A percentile compares a stretch with the other conserved stretches of the same genome.
Evolutionary conservation across 2,113 vertebrate species (phyloP).

Genomic region (Syrmaticus mikado): DNA sequence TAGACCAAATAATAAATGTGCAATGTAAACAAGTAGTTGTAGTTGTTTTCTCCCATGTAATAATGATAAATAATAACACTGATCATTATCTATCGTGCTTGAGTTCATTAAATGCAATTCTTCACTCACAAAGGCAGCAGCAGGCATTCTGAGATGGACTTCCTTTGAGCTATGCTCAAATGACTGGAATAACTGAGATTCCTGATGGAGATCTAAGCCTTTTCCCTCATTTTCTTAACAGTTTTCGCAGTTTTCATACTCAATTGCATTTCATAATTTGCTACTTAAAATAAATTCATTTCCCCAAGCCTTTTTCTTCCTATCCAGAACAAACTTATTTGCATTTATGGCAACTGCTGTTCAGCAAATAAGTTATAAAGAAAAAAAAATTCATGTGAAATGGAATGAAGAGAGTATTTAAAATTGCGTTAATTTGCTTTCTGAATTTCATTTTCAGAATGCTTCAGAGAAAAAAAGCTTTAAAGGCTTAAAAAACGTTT

Average conservation of each 20-base stretch:
- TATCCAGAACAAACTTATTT: conserved; percentile 40
- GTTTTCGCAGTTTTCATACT: conserved; percentile 12
- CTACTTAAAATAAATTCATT: conserved; percentile 44
- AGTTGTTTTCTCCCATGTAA: conserved; percentile 38
- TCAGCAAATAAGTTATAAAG: conserved; percentile 1
- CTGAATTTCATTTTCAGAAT: conserved; percentile 46
- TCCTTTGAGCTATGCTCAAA: conserved; percentile 44
- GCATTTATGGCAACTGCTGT: conserved; percentile 39
- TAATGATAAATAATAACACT: not conserved
- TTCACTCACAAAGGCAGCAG: conserved; percentile 60
- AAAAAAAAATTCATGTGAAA: not conserved
- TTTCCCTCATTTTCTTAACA: conserved; percentile 47
- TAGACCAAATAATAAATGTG: conserved; percentile 32
- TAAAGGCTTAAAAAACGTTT: conserved; percentile 33
- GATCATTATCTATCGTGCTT: conserved; percentile 32
- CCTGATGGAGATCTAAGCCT: conserved; percentile 34
- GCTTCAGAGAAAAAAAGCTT: conserved; percentile 54
- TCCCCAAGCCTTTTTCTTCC: not conserved
- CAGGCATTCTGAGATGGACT: conserved; percentile 48
- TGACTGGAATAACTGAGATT: conserved; percentile 27
- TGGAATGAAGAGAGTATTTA: conserved; percentile 31
- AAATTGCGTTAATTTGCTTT: conserved; percentile 43
- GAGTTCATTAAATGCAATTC: conserved; percentile 49
- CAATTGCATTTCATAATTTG: conserved; percentile 17
- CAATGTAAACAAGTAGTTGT: conserved; percentile 19